A percentile compares a stretch with the other conserved stretches of the same genome.
These are phyloP conservation scores for Parnassius apollo DNA, from an alignment of 2,888 invertebrate species.

Conservation along the genomic window DNA sequence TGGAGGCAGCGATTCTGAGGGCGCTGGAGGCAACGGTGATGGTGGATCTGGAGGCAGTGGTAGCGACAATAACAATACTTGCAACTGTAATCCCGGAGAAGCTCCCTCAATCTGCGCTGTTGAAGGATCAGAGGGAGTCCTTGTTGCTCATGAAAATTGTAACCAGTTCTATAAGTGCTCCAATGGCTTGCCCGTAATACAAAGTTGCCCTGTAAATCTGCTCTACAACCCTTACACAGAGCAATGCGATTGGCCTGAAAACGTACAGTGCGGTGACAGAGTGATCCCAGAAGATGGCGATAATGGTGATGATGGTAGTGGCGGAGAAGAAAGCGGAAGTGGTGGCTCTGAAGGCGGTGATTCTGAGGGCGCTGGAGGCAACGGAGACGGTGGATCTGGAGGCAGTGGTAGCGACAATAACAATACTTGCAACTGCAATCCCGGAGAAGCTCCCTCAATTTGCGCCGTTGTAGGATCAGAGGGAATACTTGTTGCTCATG, in stretches of 20 bases:
- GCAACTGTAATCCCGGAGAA: conserved; percentile 39
- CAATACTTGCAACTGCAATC: conserved; percentile 36
- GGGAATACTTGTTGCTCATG: conserved; percentile 25
- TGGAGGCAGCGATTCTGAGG: too few species aligned
- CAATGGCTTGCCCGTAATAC: conserved; percentile 38
- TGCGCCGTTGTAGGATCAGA: conserved; percentile 25
- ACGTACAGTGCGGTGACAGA: conserved; percentile 46
- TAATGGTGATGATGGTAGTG: not conserved
- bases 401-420: conserved; percentile 11
- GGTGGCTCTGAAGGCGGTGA: too few species aligned
- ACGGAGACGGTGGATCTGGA: conserved; percentile 15
- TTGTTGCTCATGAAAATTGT: conserved; percentile 48
- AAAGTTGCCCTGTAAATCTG: conserved; percentile 36
- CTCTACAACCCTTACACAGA: conserved; percentile 41
- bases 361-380: conserved; percentile 2
- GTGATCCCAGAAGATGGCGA: conserved; percentile 29
- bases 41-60: not conserved
- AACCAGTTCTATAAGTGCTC: conserved; percentile 47
- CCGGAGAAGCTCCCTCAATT: conserved; percentile 32
- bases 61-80: not conserved
- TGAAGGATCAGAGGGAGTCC: conserved; percentile 38
- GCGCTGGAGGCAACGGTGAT: too few species aligned
- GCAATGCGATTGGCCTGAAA: conserved; percentile 46
- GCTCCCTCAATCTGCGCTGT: conserved; percentile 44
- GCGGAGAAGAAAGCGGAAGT: conserved; percentile 5